These are phyloP conservation scores for Paralichthys olivaceus DNA, from an alignment of 2,113 vertebrate species.

Conservation along the genomic window DNA sequence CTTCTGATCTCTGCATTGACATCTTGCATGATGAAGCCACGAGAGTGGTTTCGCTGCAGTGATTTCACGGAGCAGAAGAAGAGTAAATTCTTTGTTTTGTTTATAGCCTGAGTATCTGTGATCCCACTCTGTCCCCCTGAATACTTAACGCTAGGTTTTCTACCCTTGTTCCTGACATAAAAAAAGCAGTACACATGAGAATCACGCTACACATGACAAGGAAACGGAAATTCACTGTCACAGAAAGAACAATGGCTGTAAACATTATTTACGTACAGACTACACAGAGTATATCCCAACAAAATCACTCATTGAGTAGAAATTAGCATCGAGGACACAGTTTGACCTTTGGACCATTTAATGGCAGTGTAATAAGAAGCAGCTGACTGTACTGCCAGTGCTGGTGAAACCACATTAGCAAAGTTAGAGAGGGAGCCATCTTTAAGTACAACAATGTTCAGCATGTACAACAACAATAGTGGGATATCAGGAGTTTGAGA, in stretches of 20 bases:
- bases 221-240: not conserved
- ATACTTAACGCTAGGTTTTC: not conserved
- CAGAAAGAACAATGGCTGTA: not conserved
- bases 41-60: not conserved
- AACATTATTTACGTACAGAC: not conserved
- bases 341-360: conserved; percentile 14
- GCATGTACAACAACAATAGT: not conserved
- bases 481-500: not conserved
- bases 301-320: not conserved
- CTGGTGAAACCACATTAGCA: conserved; percentile 8
- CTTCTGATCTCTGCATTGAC: not conserved
- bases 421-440: conserved; percentile 2
- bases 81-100: conserved; percentile 19
- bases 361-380: conserved; percentile 30
- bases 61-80: not conserved
- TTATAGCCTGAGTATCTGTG: not conserved
- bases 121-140: conserved; percentile 8
- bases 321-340: not conserved
- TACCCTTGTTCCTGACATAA: not conserved
- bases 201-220: conserved; percentile 17
- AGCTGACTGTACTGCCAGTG: conserved; percentile 40
- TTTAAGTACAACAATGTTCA: conserved; percentile 8
- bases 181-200: conserved; percentile 30
- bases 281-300: not conserved
- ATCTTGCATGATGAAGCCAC: not conserved